phyloP scores from a whole-genome alignment of 1,140 invertebrate genomes.

The Apis cerana region DNA sequence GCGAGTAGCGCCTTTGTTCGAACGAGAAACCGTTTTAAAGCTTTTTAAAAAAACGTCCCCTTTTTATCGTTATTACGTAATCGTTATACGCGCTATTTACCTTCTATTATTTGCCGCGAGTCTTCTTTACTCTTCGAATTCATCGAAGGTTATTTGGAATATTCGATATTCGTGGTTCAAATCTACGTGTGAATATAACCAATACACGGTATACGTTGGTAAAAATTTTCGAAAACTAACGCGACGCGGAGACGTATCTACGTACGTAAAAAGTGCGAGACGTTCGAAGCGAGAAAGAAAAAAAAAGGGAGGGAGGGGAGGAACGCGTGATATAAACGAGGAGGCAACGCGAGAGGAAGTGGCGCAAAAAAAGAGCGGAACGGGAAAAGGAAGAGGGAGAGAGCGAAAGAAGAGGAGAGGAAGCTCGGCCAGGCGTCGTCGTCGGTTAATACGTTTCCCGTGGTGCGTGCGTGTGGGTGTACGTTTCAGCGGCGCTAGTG shows the following conservation, averaged over 20 bases:
- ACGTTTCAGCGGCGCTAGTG: slow-evolving; percentile 47
- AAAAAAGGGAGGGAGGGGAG: background rate
- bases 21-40: too few species aligned
- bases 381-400: background rate
- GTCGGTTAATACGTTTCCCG: slow-evolving; percentile 39
- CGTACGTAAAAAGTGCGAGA: background rate
- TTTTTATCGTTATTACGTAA: too few species aligned
- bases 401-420: slow-evolving; percentile 23
- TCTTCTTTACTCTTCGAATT: too few species aligned
- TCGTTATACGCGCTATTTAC: too few species aligned
- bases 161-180: too few species aligned
- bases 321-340: background rate
- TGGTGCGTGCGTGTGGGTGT: slow-evolving; percentile 19
- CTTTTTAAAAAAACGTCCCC: too few species aligned
- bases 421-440: slow-evolving; percentile 8
- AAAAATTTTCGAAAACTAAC: too few species aligned
- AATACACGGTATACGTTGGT: too few species aligned
- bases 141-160: too few species aligned
- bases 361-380: background rate
- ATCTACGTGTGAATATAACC: too few species aligned
- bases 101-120: too few species aligned
- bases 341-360: background rate
- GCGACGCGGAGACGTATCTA: background rate
- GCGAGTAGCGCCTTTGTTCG: too few species aligned
- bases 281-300: background rate